Percentiles rank a stretch among this genome's conserved stretches.
Conservation (phyloP, 1,140 invertebrate genomes). For the Atta cephalotes region DNA sequence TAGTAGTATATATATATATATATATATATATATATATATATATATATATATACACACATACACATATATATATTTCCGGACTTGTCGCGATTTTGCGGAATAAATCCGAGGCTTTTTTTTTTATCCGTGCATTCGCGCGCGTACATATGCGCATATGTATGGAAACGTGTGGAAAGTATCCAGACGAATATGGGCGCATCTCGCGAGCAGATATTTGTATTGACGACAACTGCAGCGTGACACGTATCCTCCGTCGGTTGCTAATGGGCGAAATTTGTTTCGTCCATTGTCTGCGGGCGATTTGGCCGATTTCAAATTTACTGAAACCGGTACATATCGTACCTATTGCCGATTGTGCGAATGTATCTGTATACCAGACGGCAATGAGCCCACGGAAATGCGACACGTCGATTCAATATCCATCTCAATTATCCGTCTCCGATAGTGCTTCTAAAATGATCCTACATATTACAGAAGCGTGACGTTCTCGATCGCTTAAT, state of each 20-base stretch:
- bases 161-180: neutral
- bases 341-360: constrained; percentile 27
- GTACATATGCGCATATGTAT: constrained; percentile 28
- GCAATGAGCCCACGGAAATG: constrained; percentile 44
- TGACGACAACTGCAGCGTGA: constrained; percentile 72
- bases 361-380: constrained; percentile 23
- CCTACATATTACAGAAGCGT: constrained; percentile 31
- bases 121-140: neutral
- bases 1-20: too few species aligned
- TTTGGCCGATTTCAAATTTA: constrained; percentile 72
- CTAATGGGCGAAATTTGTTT: constrained; percentile 77
- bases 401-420: constrained; percentile 68
- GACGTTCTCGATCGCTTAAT: constrained; percentile 49
- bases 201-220: constrained; percentile 74
- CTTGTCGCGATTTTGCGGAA: constrained; percentile 55
- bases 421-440: constrained; percentile 69
- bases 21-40: neutral
- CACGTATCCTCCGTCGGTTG: constrained; percentile 65
- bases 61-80: constrained; percentile 23
- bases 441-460: constrained; percentile 48
- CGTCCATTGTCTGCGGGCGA: constrained; percentile 69
- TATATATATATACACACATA: too few species aligned
- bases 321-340: constrained; percentile 38
- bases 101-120: constrained; percentile 45
- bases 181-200: constrained; percentile 56